Base-by-base conservation (phyloP, 37 sponge, comb jelly and placozoan genomes). In the Agelas oroides region DNA sequence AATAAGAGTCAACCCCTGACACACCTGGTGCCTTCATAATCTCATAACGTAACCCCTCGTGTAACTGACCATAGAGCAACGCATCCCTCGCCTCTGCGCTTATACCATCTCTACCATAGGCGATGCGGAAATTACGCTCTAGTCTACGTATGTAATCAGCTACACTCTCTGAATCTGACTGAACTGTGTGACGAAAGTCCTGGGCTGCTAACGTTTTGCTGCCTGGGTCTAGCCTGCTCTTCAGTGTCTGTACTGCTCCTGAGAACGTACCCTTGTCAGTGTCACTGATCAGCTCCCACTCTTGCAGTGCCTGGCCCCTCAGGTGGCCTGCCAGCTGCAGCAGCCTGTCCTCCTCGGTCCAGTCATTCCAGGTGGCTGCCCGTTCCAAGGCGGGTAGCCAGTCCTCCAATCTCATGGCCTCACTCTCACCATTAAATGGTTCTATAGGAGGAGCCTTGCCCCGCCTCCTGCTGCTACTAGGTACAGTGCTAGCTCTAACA, bases 151-250 rank as follows among this genome's bases (percentile, higher is more conserved):
- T 56, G 18, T 19, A 56, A 27, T 80, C 88, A 24, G 61, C 53
- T 3, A 80, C 76, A 66, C 25, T 75, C 69, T 88, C 88, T 36
- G 25, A 28, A n/a, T 88, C 78, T 33, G 28, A 37, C 40, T 88
- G 88, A 16, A 18, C 20, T 16, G 39, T 57, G 80, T 86, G 87
- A 24, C 80, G 79, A 15, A 86, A 86, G 32, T 86, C 80, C 40
- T 86, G 89, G 14, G 77, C 89, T 17, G 83, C 89, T 34, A 88
- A 34, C 15, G 70, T 31, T 33, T 34, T 33, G 12, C 53, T 60
- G 21, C 77, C 89, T 37, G 89, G 83, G n/a, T 88, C 83, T 30
- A 82, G 78, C 16, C 83, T 55, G 20, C 58, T 19, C 17, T 56
- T 18, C 18, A 56, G 18, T 19, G 58, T 56, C 18, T 56, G 15